Base-by-base conservation (phyloP, 2,888 invertebrate species). In the Drosophila subquinaria region DNA sequence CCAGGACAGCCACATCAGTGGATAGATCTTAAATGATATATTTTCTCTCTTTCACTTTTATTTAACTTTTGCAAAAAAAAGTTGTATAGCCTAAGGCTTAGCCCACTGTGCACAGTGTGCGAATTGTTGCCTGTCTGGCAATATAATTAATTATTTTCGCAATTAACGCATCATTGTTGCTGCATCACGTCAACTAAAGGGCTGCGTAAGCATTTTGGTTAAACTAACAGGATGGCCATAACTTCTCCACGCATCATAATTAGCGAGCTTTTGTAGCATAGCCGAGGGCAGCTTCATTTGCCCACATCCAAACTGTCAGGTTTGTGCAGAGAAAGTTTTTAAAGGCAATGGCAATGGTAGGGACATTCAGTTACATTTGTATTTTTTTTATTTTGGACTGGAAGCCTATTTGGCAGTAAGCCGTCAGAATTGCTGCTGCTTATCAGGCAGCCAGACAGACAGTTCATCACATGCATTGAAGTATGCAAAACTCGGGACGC, bases 91-190 rank as follows among this genome's bases (percentile, higher is more conserved):
- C 20, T 43, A 38, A 56, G 53, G 40, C 11, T 17, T 6, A 15
- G n/a, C 6, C 27, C 60, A 72, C 50, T 62, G 59, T 71, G 62
- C 62, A 20, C 13, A 53, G 35, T 47, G 30, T n/a, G 17, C 52
- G 52, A 23, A 33, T 48, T 48, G 64, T 42, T 55, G 66, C 71
- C 33, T 47, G 67, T 64, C 33, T 43, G 53, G 63, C 55, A 73
- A 81, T 70, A 73, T 86, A 83, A 87, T 88, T 88, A 88, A 87
- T 88, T 87, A 87, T 88, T 82, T 87, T 79, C 76, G 83, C 88
- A 88, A 87, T 87, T 88, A 87, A 82, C 71, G 76, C 73, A 59
- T 71, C 81, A 83, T 88, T 86, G 82, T 87, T 86, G 85, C 87
- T 76, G 78, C 78, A 87, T 86, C 87, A 86, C 72, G 73, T 81